Evolutionary conservation across 1,140 invertebrate species (phyloP).

Genomic region (Pseudomyrmex gracilis): DNA sequence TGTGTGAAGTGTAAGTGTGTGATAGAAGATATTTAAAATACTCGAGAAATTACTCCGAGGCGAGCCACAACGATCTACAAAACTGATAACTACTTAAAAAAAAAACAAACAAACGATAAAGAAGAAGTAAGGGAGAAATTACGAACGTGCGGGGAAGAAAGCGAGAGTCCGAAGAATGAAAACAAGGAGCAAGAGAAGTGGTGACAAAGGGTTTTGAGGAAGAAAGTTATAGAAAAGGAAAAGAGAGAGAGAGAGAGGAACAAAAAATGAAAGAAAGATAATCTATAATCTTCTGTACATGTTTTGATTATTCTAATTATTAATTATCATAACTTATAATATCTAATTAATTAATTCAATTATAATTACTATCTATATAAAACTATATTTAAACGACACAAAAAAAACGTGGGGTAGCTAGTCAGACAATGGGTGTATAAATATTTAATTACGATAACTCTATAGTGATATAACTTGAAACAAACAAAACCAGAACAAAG

Average conservation of each 20-base stretch:
- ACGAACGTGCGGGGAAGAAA: constrained; percentile 19
- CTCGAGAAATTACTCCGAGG: constrained; percentile 74
- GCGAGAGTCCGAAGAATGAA: constrained; percentile 27
- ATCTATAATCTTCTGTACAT: constrained; percentile 85
- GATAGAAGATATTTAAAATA: constrained; percentile 69
- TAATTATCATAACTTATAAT: constrained; percentile 84
- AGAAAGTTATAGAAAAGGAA: constrained; percentile 28
- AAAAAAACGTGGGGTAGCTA: constrained; percentile 82
- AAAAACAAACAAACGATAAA: constrained; percentile 51
- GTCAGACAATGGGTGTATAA: constrained; percentile 84
- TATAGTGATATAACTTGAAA: constrained; percentile 73
- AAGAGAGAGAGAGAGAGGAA: constrained; percentile 36
- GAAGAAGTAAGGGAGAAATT: constrained; percentile 6
- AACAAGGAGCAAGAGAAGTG: constrained; percentile 25
- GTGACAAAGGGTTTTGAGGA: background rate
- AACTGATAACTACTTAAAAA: constrained; percentile 64
- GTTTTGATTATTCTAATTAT: constrained; percentile 84
- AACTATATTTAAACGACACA: constrained; percentile 81
- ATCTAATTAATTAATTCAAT: constrained; percentile 84
- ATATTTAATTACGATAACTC: constrained; percentile 84
- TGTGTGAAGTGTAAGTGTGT: constrained; percentile 25
- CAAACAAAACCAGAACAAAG: constrained; percentile 50
- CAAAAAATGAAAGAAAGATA: constrained; percentile 68
- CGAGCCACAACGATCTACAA: constrained; percentile 76
- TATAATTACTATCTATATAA: constrained; percentile 82